A percentile compares a stretch with the other conserved stretches of the same genome.
These are phyloP conservation scores for Paelopatides confundens DNA, from an alignment of 53 echinoderm and acorn worm genomes.

Conservation along the genomic window DNA sequence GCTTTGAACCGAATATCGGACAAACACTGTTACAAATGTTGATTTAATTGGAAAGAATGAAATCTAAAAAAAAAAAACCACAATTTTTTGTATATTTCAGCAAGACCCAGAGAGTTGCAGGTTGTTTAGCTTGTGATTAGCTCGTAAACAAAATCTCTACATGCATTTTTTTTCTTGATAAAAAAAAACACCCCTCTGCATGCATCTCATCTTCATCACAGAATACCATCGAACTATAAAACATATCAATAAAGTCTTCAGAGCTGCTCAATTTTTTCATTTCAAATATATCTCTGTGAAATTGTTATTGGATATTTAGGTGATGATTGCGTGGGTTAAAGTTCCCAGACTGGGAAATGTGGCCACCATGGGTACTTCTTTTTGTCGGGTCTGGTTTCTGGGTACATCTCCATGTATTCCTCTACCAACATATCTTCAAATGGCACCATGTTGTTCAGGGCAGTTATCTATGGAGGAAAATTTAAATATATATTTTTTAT, in stretches of 20 bases:
- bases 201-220: too few relatives aligned
- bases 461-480: constrained; percentile 57
- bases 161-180: too few relatives aligned
- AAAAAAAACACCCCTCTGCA: too few relatives aligned
- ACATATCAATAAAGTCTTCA: background rate
- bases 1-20: too few relatives aligned
- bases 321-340: constrained; percentile 6
- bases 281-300: constrained; percentile 27
- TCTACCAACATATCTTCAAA: constrained; percentile 96
- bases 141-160: too few relatives aligned
- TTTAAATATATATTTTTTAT: background rate
- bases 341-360: constrained; percentile 79
- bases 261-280: constrained; percentile 25
- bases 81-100: too few relatives aligned
- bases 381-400: constrained; percentile 55
- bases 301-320: background rate
- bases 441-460: constrained; percentile 81
- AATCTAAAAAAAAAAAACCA: too few relatives aligned
- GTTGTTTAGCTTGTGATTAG: too few relatives aligned
- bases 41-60: too few relatives aligned
- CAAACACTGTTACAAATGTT: too few relatives aligned
- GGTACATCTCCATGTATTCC: constrained; percentile 80
- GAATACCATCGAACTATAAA: too few relatives aligned
- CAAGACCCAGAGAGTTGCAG: too few relatives aligned
- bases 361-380: constrained; percentile 96